Percentiles rank a stretch among this genome's conserved stretches.
Conservation (phyloP, 2,888 invertebrate genomes). For the Folsomia manolachei region DNA sequence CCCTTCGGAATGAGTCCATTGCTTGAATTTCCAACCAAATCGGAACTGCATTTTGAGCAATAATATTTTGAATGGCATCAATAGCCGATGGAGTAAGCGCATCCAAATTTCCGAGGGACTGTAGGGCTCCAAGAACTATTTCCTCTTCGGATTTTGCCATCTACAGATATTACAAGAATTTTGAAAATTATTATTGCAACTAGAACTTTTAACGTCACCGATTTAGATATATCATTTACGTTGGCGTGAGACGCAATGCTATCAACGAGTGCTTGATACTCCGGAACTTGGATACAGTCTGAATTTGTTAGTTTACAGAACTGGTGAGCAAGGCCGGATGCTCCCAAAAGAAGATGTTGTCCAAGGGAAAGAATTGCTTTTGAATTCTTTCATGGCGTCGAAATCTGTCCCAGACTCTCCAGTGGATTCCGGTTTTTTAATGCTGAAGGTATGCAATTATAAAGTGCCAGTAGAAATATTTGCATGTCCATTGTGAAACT, state of each 20-base stretch:
- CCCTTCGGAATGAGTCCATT: conserved; percentile 35
- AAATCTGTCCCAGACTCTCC: background rate
- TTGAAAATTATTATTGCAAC: too few species aligned
- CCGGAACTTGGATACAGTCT: conserved; percentile 15
- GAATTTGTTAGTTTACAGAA: conserved; percentile 25
- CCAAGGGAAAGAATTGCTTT: background rate
- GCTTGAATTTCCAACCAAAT: conserved; percentile 30
- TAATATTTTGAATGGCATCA: conserved; percentile 1
- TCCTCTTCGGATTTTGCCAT: background rate
- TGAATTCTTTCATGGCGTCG: conserved; percentile 9
- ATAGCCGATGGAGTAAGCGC: conserved; percentile 31
- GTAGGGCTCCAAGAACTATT: conserved; percentile 23
- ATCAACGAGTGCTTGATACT: conserved; percentile 27
- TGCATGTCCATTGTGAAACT: background rate
- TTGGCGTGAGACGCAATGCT: conserved; percentile 24
- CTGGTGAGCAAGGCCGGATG: conserved; percentile 36
- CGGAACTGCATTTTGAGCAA: background rate
- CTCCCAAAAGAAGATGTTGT: conserved; percentile 29
- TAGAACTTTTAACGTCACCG: too few species aligned
- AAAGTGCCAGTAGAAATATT: too few species aligned
- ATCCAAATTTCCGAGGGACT: conserved; percentile 41
- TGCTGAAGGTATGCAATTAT: background rate
- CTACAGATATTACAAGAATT: too few species aligned
- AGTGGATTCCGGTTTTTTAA: background rate
- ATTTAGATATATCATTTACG: too few species aligned